Percentiles rank a stretch among this genome's conserved stretches.
Evolutionary conservation across 2,888 invertebrate genomes (phyloP).

Genomic region (Archips xylosteana): DNA sequence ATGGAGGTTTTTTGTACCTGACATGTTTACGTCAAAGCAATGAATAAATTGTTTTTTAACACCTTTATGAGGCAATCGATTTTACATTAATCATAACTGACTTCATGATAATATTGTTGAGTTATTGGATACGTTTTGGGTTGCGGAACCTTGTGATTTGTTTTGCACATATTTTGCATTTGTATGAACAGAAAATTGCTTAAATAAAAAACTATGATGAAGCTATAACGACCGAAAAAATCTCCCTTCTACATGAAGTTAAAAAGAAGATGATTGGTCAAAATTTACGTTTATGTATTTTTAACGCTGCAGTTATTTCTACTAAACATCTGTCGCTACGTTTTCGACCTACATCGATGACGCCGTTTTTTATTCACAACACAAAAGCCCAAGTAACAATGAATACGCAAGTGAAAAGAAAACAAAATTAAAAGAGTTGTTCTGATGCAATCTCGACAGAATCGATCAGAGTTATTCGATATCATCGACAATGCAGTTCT

Average conservation of each 20-base stretch:
- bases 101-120: constrained; percentile 29
- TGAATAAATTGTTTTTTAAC: constrained; percentile 38
- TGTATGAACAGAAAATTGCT: not conserved
- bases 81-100: constrained; percentile 35
- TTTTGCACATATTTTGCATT: constrained; percentile 6
- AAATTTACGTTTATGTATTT: not conserved
- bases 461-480: constrained; percentile 39
- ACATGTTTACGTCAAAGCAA: constrained; percentile 39
- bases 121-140: constrained; percentile 26
- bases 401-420: constrained; percentile 55
- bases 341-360: constrained; percentile 62
- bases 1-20: constrained; percentile 32
- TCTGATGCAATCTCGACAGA: constrained; percentile 60
- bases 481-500: constrained; percentile 19
- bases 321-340: constrained; percentile 28
- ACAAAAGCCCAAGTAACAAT: constrained; percentile 69
- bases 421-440: constrained; percentile 51
- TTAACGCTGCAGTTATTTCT: not conserved
- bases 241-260: not conserved
- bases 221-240: not conserved
- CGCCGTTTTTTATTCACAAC: constrained; percentile 63
- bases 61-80: constrained; percentile 37
- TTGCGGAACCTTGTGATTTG: constrained; percentile 11
- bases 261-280: not conserved
- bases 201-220: not conserved